Evolutionary conservation across 2,113 vertebrate species (phyloP).

Genomic region (Cichladusa arquata): DNA sequence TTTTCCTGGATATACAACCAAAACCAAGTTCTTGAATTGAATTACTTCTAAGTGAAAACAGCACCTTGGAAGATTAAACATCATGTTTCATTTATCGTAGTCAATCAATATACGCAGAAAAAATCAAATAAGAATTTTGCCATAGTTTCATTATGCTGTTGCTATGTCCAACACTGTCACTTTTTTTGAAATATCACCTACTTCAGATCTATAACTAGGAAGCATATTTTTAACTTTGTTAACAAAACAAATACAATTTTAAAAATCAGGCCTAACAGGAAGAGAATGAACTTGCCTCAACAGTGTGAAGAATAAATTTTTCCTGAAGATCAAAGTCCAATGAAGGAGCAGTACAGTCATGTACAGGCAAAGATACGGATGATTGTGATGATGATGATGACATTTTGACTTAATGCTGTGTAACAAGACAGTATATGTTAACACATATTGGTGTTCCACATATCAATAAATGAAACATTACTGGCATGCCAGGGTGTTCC

Average conservation of each 20-base stretch:
- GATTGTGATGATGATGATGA: neutral
- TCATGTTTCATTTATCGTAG: neutral
- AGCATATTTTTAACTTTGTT: neutral
- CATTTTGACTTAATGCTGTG: neutral
- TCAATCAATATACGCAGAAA: neutral
- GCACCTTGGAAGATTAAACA: neutral
- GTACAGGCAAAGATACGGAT: neutral
- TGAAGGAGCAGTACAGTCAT: neutral
- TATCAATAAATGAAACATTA: neutral
- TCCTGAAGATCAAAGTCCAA: neutral
- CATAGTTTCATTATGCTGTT: neutral
- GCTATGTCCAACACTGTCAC: neutral
- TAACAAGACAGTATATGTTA: neutral
- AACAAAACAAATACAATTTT: neutral
- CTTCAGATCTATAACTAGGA: neutral
- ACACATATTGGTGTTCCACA: neutral
- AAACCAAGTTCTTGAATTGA: neutral
- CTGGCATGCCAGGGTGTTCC: neutral
- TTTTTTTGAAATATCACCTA: neutral
- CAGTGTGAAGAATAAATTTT: neutral
- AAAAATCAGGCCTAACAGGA: neutral
- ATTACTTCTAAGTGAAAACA: neutral
- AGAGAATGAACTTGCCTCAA: slow-evolving; percentile 30
- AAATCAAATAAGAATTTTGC: neutral
- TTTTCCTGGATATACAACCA: neutral